Evolutionary conservation across 2,888 invertebrate genomes (phyloP).

Genomic region (Endotricha flammealis): DNA sequence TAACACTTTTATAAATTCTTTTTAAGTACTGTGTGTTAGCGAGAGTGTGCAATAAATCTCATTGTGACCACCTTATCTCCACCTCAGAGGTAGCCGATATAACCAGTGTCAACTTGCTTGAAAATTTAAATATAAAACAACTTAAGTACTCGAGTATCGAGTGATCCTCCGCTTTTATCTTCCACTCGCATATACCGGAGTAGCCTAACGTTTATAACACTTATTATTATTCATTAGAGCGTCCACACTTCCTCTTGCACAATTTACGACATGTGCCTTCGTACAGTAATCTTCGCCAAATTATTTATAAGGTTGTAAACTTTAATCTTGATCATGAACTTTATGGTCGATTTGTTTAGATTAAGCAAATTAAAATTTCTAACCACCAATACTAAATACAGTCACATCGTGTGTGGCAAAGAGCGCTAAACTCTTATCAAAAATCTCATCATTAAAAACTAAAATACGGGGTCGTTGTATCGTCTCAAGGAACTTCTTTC

Average conservation of each 20-base stretch:
- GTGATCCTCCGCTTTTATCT: constrained; percentile 31
- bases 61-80: constrained; percentile 63
- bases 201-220: constrained; percentile 7
- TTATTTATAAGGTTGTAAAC: constrained; percentile 12
- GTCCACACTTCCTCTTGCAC: constrained; percentile 3
- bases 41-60: constrained; percentile 70
- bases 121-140: constrained; percentile 66
- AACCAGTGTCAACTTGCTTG: constrained; percentile 51
- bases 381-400: constrained; percentile 16
- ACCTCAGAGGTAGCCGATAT: constrained; percentile 63
- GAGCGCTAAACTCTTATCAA: constrained; percentile 36
- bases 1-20: constrained; percentile 45
- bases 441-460: constrained; percentile 49
- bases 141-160: constrained; percentile 41
- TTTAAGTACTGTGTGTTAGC: constrained; percentile 45
- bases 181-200: constrained; percentile 15
- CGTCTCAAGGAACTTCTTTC: constrained; percentile 21
- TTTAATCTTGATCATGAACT: constrained; percentile 8
- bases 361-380: constrained; percentile 16
- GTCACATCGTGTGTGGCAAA: constrained; percentile 46
- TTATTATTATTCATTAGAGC: constrained; percentile 1
- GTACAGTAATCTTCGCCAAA: not conserved
- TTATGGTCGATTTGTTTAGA: constrained; percentile 9
- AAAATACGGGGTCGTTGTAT: constrained; percentile 36
- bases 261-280: constrained; percentile 6